A percentile compares a stretch with the other conserved stretches of the same genome.
phyloP scores from a whole-genome alignment of 2,888 invertebrate species.

The Oxyteleia sp. region DNA sequence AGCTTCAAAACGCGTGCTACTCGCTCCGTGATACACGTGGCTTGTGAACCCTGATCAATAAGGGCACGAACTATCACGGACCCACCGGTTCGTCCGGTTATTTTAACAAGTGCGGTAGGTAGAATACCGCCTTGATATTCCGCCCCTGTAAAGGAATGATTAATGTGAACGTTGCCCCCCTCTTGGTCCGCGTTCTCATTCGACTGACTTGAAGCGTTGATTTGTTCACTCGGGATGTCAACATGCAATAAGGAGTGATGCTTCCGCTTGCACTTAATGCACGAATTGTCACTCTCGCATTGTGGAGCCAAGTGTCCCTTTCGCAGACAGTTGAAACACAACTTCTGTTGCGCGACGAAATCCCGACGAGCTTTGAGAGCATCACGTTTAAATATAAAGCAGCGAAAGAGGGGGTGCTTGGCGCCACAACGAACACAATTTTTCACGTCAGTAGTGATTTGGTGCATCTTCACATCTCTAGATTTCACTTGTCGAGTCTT shows the following conservation, averaged over 20 bases:
- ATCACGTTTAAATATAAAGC: background rate
- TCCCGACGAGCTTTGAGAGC: background rate
- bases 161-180: background rate
- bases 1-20: background rate
- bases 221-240: too few relatives aligned
- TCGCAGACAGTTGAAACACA: conserved; percentile 1
- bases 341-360: background rate
- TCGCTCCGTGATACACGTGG: background rate
- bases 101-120: background rate
- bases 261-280: background rate
- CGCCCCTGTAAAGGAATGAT: background rate
- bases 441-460: background rate
- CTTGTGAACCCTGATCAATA: background rate
- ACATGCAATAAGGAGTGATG: background rate
- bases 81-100: background rate
- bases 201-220: too few relatives aligned
- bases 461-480: background rate
- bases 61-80: background rate
- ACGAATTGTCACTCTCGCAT: background rate
- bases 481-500: background rate
- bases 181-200: too few relatives aligned
- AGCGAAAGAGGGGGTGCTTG: background rate
- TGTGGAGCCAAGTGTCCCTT: background rate
- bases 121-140: background rate
- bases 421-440: background rate